phyloP scores from a whole-genome alignment of 2,888 invertebrate genomes.

The Mechanitis messenoides region DNA sequence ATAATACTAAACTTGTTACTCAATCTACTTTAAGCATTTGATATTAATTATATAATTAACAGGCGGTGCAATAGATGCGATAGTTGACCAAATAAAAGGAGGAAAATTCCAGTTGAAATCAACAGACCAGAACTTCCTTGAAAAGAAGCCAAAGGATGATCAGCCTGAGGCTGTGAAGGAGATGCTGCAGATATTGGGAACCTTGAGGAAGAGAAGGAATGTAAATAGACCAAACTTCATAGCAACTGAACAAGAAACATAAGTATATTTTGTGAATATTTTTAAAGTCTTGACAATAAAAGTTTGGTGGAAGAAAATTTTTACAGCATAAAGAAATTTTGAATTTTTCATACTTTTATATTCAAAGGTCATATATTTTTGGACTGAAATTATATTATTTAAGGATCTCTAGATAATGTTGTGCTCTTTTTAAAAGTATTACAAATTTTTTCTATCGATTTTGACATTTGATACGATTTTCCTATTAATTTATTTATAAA shows the following conservation, averaged over 20 bases:
- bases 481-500: background rate
- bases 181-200: constrained; percentile 81
- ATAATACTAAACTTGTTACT: too few relatives aligned
- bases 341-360: background rate
- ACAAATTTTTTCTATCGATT: background rate
- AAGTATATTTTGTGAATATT: background rate
- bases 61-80: constrained; percentile 82
- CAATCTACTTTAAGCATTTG: background rate
- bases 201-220: constrained; percentile 51
- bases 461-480: background rate
- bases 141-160: constrained; percentile 74
- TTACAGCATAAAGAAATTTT: background rate
- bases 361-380: background rate
- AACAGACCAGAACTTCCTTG: constrained; percentile 77
- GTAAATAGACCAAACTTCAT: constrained; percentile 21
- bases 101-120: constrained; percentile 83
- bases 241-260: constrained; percentile 8
- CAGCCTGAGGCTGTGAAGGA: constrained; percentile 71
- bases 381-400: background rate
- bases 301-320: too few relatives aligned
- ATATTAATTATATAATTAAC: constrained; percentile 13
- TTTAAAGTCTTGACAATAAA: background rate
- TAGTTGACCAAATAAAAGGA: constrained; percentile 86
- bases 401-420: constrained; percentile 3
- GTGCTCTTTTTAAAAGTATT: constrained; percentile 4